These are phyloP conservation scores for Chionodraco myersi DNA, from an alignment of 2,113 vertebrate genomes.

Conservation along the genomic window DNA sequence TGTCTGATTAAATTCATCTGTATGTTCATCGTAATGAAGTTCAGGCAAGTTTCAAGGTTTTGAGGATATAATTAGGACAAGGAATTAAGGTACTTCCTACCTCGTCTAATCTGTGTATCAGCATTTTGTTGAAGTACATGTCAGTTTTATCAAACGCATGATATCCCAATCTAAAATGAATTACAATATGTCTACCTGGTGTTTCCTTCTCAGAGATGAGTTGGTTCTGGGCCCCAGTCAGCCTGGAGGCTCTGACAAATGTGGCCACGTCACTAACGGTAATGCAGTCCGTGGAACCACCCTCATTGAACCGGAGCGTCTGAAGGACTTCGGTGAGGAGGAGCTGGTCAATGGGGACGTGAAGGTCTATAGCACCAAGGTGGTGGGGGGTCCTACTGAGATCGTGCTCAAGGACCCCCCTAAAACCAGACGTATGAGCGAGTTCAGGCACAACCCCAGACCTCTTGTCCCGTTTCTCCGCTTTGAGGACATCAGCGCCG, in stretches of 20 bases:
- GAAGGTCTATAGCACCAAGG: constrained; percentile 83
- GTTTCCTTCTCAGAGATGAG: constrained; percentile 76
- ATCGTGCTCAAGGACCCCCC: constrained; percentile 78
- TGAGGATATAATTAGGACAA: no score
- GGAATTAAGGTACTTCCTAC: not conserved
- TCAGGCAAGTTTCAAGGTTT: not conserved
- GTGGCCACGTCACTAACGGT: constrained; percentile 76
- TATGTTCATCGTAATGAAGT: no score
- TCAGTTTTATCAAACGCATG: not conserved
- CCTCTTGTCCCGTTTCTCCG: constrained; percentile 80
- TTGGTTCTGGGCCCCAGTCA: constrained; percentile 75
- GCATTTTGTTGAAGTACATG: no score
- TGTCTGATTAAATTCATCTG: not conserved
- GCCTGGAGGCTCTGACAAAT: constrained; percentile 61
- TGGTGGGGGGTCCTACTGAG: constrained; percentile 77
- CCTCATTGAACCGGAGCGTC: constrained; percentile 88
- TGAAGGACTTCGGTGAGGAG: constrained; percentile 92
- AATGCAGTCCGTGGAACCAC: constrained; percentile 68
- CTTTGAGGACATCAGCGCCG: constrained; percentile 92
- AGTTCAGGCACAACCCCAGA: constrained; percentile 68
- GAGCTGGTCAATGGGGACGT: constrained; percentile 87
- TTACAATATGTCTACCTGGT: not conserved
- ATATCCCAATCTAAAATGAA: not conserved
- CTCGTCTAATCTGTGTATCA: not conserved
- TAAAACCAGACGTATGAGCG: constrained; percentile 72